Conservation (phyloP, 37 sponge, comb jelly and placozoan genomes). For the Spongilla lacustris region DNA sequence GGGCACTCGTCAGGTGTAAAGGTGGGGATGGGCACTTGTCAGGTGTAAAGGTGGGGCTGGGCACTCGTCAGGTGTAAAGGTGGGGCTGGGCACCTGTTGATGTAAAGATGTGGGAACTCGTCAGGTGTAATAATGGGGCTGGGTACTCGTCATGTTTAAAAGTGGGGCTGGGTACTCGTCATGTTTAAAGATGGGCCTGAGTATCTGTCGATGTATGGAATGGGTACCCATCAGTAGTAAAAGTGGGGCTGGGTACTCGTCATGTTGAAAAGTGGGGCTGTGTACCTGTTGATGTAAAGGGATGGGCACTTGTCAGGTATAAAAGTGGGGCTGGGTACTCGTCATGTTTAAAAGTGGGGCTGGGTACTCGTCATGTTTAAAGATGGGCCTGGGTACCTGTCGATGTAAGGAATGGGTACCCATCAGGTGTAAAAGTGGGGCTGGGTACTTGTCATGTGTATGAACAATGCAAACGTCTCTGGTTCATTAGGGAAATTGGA, state of each 20-base stretch:
- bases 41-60: conserved; percentile 8
- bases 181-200: background rate
- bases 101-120: background rate
- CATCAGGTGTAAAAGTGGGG: conserved; percentile 3
- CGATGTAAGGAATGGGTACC: too few relatives aligned
- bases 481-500: background rate
- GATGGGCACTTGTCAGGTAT: background rate
- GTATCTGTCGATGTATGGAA: too few relatives aligned
- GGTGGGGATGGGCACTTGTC: background rate
- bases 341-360: too few relatives aligned
- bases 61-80: conserved; percentile 5
- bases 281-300: too few relatives aligned
- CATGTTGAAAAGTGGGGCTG: background rate
- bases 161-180: background rate
- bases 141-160: too few relatives aligned
- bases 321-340: background rate
- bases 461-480: background rate
- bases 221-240: background rate
- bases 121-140: background rate
- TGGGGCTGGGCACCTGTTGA: background rate
- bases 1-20: background rate
- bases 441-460: too few relatives aligned
- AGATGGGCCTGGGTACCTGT: background rate
- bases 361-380: background rate
- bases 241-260: background rate